phyloP scores from a whole-genome alignment of 2,888 invertebrate species.

The Dromius quadrimaculatus region DNA sequence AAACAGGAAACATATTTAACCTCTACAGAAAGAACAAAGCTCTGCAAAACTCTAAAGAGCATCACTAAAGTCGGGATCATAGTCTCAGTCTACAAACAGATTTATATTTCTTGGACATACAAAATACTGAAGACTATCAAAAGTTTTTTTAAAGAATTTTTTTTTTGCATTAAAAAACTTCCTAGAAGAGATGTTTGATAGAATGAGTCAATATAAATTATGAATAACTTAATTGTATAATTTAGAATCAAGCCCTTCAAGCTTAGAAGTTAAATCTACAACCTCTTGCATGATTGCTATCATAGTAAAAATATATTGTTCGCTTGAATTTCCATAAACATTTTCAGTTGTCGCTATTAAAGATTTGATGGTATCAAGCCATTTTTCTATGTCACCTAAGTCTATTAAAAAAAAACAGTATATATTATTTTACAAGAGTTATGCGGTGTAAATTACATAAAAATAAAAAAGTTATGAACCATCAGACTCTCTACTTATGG shows the following conservation, averaged over 20 bases:
- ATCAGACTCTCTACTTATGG: too few species aligned
- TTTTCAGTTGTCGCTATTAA: not conserved
- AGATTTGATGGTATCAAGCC: not conserved
- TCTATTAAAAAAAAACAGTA: not conserved
- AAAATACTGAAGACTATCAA: not conserved
- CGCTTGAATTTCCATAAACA: slow-evolving; percentile 12
- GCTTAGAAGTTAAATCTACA: not conserved
- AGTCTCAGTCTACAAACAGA: not conserved
- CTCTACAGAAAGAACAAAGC: not conserved
- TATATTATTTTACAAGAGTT: too few species aligned
- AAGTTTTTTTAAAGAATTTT: not conserved
- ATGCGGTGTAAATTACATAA: too few species aligned
- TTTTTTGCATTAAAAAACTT: not conserved
- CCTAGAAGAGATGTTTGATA: not conserved
- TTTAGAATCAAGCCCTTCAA: not conserved
- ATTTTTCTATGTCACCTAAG: slow-evolving; percentile 7
- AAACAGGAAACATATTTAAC: not conserved
- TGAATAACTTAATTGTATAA: not conserved
- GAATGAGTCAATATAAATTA: not conserved
- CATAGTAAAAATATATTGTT: not conserved
- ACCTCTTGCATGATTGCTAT: not conserved
- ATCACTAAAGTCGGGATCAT: not conserved
- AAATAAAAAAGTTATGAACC: too few species aligned
- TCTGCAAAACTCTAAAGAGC: not conserved
- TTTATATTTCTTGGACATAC: not conserved